Evolutionary conservation across 2,113 vertebrate genomes (phyloP).

Genomic region (Ctenomys sociabilis): DNA sequence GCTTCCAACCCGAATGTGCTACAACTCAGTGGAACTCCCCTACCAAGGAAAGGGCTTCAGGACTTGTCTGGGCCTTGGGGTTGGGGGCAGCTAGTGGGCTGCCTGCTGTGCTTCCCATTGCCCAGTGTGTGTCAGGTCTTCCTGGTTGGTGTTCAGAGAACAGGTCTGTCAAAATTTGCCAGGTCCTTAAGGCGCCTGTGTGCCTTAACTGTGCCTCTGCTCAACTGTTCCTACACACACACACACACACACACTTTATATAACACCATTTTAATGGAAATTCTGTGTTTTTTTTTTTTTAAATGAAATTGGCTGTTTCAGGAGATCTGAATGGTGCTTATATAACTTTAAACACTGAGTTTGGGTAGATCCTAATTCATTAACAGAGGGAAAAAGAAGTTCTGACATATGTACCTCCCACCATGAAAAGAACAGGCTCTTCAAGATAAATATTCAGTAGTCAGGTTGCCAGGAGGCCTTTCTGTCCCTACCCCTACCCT

Average conservation of each 20-base stretch:
- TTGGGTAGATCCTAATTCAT: conserved; percentile 75
- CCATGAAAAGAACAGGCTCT: conserved; percentile 49
- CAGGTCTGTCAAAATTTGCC: background rate
- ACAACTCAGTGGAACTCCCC: background rate
- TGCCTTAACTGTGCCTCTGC: background rate
- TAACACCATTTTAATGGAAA: conserved; percentile 78
- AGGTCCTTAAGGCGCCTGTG: background rate
- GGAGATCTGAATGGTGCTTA: conserved; percentile 78
- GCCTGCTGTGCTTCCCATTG: background rate
- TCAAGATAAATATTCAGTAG: conserved; percentile 40
- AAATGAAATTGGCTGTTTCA: conserved; percentile 67
- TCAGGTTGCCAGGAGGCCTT: background rate
- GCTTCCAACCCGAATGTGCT: background rate
- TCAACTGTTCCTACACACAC: conserved; percentile 45
- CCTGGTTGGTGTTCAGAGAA: background rate
- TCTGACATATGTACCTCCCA: conserved; percentile 47
- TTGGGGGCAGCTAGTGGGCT: background rate
- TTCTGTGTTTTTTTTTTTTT: conserved; percentile 72
- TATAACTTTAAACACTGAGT: conserved; percentile 73
- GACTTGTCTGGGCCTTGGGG: background rate
- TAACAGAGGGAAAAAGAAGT: conserved; percentile 57
- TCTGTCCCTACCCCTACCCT: background rate
- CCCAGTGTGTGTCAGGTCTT: background rate
- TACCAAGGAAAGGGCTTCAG: conserved; percentile 14
- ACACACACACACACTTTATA: conserved; percentile 63